Percentiles rank a stretch among this genome's conserved stretches.
Conservation (phyloP, 2,113 vertebrate species). For the Gnathonemus longibarbis region DNA sequence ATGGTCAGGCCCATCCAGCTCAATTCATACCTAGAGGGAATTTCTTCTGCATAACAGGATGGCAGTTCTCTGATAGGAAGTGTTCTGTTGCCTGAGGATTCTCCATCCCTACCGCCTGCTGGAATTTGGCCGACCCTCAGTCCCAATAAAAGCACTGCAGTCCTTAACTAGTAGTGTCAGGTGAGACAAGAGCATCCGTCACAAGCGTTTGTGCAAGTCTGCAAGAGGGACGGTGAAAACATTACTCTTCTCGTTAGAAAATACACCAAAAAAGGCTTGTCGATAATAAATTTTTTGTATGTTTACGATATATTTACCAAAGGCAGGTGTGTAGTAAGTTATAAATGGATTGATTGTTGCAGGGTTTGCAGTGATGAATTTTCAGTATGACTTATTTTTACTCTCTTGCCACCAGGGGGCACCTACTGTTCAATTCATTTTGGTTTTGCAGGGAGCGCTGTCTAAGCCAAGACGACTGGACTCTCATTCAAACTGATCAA, state of each 20-base stretch:
- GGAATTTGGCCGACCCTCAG: not conserved
- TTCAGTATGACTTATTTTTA: not conserved
- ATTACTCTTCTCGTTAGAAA: not conserved
- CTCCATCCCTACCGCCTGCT: not conserved
- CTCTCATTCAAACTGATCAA: not conserved
- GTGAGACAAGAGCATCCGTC: not conserved
- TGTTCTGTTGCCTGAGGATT: not conserved
- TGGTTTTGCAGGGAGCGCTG: conserved; percentile 49
- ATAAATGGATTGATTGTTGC: not conserved
- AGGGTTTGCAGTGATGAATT: not conserved
- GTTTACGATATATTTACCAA: not conserved
- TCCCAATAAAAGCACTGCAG: not conserved
- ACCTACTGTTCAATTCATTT: conserved; percentile 24
- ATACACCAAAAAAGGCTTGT: not conserved
- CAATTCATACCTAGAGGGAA: not conserved
- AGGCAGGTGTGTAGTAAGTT: not conserved
- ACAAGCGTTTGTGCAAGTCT: not conserved
- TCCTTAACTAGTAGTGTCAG: not conserved
- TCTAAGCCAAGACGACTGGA: not conserved
- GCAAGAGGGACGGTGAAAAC: not conserved
- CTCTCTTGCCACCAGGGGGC: conserved; percentile 60
- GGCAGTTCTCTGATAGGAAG: not conserved
- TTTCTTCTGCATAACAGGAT: not conserved
- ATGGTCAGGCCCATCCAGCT: not conserved
- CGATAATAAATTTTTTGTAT: not conserved